Evolutionary conservation across 2,888 invertebrate genomes (phyloP).

Genomic region (Dicranocentrus wangi): DNA sequence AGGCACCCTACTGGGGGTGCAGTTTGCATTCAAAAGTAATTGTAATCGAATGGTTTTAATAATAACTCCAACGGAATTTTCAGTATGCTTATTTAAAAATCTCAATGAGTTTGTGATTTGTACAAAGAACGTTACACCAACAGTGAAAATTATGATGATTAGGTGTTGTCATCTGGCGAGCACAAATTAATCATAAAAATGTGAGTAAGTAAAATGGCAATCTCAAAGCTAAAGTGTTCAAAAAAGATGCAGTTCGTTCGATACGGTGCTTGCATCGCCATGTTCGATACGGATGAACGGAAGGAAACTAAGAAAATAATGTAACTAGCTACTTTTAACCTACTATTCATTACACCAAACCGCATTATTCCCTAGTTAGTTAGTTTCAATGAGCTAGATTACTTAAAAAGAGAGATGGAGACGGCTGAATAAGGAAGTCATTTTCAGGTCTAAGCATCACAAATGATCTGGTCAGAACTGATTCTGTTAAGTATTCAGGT

Average conservation of each 20-base stretch:
- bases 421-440: constrained; percentile 40
- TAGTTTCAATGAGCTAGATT: background rate
- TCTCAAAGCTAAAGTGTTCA: background rate
- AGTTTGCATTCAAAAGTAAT: constrained; percentile 4
- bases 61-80: too few relatives aligned
- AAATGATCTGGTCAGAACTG: constrained; percentile 2
- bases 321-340: background rate
- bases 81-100: constrained; percentile 1
- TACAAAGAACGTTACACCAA: background rate
- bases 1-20: background rate
- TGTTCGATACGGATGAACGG: constrained; percentile 7
- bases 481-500: constrained; percentile 8
- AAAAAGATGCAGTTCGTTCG: background rate
- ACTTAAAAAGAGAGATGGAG: constrained; percentile 1
- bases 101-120: constrained; percentile 1
- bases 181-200: constrained; percentile 24
- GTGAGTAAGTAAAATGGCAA: background rate
- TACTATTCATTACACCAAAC: background rate
- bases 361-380: constrained; percentile 1
- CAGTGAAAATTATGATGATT: constrained; percentile 27
- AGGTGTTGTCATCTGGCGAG: constrained; percentile 23
- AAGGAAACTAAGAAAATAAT: background rate
- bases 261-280: background rate
- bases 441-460: constrained; percentile 42
- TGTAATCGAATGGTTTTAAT: constrained; percentile 6